A percentile compares a stretch with the other conserved stretches of the same genome.
Evolutionary conservation across 1,140 invertebrate genomes (phyloP).

Genomic region (Nomia melanderi): DNA sequence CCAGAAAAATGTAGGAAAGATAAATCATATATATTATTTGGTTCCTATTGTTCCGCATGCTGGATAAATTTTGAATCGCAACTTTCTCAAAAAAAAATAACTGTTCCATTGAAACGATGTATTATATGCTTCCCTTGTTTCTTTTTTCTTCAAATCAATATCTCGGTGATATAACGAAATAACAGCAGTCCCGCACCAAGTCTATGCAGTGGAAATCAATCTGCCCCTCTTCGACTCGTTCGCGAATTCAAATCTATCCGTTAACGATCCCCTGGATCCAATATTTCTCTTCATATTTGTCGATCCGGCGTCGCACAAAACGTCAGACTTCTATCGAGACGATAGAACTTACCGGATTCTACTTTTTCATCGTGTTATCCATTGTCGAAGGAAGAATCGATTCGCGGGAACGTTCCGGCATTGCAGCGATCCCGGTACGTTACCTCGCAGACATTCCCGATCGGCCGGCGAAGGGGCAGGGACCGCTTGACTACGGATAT

Average conservation of each 20-base stretch:
- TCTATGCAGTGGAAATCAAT: background rate
- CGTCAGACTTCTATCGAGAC: background rate
- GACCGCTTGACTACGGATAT: background rate
- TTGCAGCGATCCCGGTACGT: background rate
- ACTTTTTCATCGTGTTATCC: conserved; percentile 14
- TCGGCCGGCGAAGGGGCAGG: no score
- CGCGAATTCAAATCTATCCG: background rate
- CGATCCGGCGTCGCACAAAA: background rate
- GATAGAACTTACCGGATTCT: background rate
- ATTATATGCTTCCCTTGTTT: no score
- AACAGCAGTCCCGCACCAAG: no score
- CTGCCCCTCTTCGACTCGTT: background rate
- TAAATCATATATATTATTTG: no score
- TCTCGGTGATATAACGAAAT: no score
- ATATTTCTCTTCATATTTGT: background rate
- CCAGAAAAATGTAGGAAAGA: no score
- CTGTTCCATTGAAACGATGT: no score
- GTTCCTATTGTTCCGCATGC: no score
- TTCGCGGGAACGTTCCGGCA: background rate
- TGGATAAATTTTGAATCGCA: no score
- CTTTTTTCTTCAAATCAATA: no score
- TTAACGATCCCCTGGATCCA: background rate
- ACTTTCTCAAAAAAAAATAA: no score
- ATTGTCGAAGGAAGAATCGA: conserved; percentile 11
- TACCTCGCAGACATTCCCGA: background rate